Conservation (phyloP, 2,113 vertebrate species). For the Xiphias gladius region DNA sequence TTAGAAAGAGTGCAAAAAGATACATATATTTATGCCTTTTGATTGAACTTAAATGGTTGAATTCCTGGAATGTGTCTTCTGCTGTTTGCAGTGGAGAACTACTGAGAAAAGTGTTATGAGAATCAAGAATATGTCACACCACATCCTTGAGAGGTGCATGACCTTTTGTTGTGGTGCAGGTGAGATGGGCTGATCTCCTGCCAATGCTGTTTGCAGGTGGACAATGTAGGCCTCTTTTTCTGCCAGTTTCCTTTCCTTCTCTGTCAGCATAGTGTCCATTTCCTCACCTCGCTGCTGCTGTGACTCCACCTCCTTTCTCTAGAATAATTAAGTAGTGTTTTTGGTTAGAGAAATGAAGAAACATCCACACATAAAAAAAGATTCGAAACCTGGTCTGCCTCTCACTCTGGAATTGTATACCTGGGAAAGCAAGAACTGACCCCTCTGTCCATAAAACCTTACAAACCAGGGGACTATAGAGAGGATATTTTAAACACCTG, state of each 20-base stretch:
- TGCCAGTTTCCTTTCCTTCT: conserved; percentile 87
- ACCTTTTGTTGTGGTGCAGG: conserved; percentile 81
- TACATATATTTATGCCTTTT: no score
- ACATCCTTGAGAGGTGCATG: neutral
- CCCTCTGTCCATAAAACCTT: no score
- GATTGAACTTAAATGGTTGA: neutral
- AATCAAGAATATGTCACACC: no score
- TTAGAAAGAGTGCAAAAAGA: no score
- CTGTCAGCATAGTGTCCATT: conserved; percentile 89
- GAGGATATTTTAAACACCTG: no score
- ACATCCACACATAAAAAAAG: neutral
- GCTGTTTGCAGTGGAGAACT: no score
- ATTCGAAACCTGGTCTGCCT: neutral
- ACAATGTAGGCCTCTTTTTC: conserved; percentile 92
- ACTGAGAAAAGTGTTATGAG: no score
- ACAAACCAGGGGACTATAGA: neutral
- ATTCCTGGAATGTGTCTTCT: neutral
- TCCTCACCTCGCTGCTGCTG: conserved; percentile 86
- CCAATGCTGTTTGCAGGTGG: conserved; percentile 85
- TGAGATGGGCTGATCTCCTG: conserved; percentile 62
- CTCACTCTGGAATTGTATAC: neutral
- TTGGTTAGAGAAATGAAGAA: neutral
- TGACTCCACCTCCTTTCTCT: conserved; percentile 84
- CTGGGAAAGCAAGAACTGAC: neutral
- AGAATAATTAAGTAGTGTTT: neutral